Percentiles rank a stretch among this genome's conserved stretches.
Evolutionary conservation across 2,888 invertebrate genomes (phyloP).

Genomic region (Chymomyza fuscimana): DNA sequence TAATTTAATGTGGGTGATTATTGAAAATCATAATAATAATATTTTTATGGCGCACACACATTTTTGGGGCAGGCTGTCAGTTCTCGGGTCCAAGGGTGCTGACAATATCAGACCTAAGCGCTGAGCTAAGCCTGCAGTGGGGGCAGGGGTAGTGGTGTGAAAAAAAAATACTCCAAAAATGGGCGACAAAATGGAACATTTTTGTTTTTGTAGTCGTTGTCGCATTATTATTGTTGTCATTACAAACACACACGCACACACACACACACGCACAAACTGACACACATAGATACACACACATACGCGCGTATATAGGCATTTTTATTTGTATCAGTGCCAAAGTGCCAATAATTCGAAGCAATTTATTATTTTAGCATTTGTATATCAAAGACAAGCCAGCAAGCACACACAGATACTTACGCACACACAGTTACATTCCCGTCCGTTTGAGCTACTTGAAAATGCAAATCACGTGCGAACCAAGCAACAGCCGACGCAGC

Average conservation of each 20-base stretch:
- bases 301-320: not conserved
- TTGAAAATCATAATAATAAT: conserved; percentile 71
- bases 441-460: conserved; percentile 48
- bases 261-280: conserved; percentile 17
- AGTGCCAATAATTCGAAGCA: conserved; percentile 72
- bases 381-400: conserved; percentile 40
- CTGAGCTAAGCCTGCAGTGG: not conserved
- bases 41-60: conserved; percentile 56
- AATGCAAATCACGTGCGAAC: conserved; percentile 71
- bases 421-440: not conserved
- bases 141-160: too few species aligned
- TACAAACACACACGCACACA: conserved; percentile 55
- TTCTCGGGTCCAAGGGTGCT: not conserved
- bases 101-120: conserved; percentile 15
- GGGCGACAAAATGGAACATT: not conserved
- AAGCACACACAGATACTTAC: not conserved
- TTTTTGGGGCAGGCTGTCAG: not conserved
- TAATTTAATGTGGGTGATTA: conserved; percentile 70
- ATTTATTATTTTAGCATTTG: conserved; percentile 75
- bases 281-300: conserved; percentile 36
- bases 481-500: conserved; percentile 42
- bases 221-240: conserved; percentile 70
- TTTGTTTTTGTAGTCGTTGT: conserved; percentile 48
- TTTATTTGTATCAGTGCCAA: conserved; percentile 68
- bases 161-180: not conserved